phyloP scores from a whole-genome alignment of 2,888 invertebrate genomes.

The Chironomus riparius region DNA sequence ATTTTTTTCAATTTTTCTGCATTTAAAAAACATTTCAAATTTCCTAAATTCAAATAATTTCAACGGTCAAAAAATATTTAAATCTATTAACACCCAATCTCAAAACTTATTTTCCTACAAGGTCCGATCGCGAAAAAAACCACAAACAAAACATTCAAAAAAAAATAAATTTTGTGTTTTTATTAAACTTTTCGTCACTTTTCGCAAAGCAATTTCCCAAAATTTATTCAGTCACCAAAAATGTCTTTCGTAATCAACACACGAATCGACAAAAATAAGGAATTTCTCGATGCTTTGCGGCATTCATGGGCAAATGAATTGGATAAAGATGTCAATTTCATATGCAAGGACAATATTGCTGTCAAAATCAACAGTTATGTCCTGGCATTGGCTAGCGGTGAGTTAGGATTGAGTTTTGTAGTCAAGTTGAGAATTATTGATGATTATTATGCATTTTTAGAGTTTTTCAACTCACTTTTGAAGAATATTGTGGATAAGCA shows the following conservation, averaged over 20 bases:
- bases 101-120: not conserved
- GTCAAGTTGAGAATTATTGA: not conserved
- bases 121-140: not conserved
- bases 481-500: not conserved
- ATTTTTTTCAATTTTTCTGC: no score
- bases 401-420: not conserved
- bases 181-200: not conserved
- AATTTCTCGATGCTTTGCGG: slow-evolving; percentile 7
- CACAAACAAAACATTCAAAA: not conserved
- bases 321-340: slow-evolving; percentile 9
- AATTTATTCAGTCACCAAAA: not conserved
- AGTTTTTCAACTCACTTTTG: not conserved
- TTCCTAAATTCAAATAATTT: no score
- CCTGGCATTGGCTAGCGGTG: not conserved
- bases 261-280: slow-evolving; percentile 19
- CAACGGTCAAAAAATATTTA: not conserved
- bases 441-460: not conserved
- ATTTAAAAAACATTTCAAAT: no score
- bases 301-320: not conserved
- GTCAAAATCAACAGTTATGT: slow-evolving; percentile 3
- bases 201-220: not conserved
- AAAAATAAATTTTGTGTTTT: not conserved
- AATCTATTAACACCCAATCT: not conserved
- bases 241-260: slow-evolving; percentile 24
- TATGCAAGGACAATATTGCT: not conserved